Base-by-base conservation (phyloP, 2,113 vertebrate species). In the Nipponia nippon region DNA sequence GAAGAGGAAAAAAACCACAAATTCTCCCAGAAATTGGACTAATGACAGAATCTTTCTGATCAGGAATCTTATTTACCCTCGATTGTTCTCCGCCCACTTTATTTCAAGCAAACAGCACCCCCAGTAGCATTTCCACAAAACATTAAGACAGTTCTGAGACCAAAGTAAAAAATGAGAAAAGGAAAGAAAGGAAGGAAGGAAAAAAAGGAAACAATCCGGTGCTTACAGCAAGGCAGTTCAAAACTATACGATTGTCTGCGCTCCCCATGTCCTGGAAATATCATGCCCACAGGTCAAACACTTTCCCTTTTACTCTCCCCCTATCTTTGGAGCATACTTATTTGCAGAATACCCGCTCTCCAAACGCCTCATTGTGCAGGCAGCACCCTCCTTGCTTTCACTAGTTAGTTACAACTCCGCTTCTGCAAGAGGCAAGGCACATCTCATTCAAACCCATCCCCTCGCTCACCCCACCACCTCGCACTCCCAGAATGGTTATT, bases 51-150 rank as follows among this genome's bases (percentile, higher is more conserved):
- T 93, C 40, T n/a, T 81, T 89, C 92, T 95, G 83, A 84, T 77
- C 75, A 92, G 15, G 6, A 76, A 82, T 93, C 90, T 85, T 95
- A 89, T 96, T 98, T 95, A 86, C 71, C 83, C 86, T 87, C 73
- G 95, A 13, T 86, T 92, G 61, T 90, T 95, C 95, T 95, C 92
- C 52, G 17, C 91, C 95, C 87, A 95, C 93, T 98, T 96, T 62
- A 97, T 94, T 97, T 92, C 97, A 93, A 96, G 94, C 78, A 95
- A 94, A 97, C 92, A 97, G 70, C 95, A 98, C 67, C 81, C 75
- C 92, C 63, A 84, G 67, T 75, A 94, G 91, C 78, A 95, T 89
- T 87, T 92, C 36, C 53, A 87, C 75, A 95, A 86, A 93, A 96
- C 79, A 92, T 81, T 94, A 89, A 97, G 93, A 30, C 80, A 95